Base-by-base conservation (phyloP, 2,888 invertebrate genomes). In the Eilema griseolum region DNA sequence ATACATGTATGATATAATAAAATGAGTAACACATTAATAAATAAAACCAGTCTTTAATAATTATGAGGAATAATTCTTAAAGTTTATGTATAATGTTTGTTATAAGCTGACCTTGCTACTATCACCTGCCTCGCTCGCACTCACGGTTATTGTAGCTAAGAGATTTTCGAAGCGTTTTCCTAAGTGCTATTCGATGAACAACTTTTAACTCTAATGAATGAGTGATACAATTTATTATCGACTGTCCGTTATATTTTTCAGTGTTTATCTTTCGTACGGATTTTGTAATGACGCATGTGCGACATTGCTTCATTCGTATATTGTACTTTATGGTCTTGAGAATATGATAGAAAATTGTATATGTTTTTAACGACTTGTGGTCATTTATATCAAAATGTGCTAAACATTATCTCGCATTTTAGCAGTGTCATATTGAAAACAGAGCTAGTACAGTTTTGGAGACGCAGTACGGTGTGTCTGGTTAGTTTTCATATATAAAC, bases 341-440 rank as follows among this genome's bases (percentile, higher is more conserved):
- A 0, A 68, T 82, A 84, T 62, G 79, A 82, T 79, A 60, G 23
- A 56, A 33, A 57, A 83, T 92, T 10, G 66, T 61, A n/a, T 87
- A 74, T 4, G n/a, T 8, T 67, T 60, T 66, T 31, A 41, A 24
- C 56, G 12, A 73, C 74, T 71, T 78, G 24, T 66, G 76, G 70
- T 71, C 69, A 62, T 75, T 60, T 66, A n/a, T 72, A 69, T 70
- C 70, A 61, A 75, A 79, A 73, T 84, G 76, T 83, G 83, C 83
- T 75, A 76, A 82, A 83, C 82, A 78, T 94, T 94, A 94, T 94
- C 94, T 91, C 90, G 88, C 86, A 88, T 93, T 91, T 86, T 92
- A 92, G 92, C 92, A 92, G 91, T 94, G 94, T 93, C 91, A 92
- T 93, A 94, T 88, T 89, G 89, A 91, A 91, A 91, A 91, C 88